Evolutionary conservation across 2,888 invertebrate genomes (phyloP), one percentile per base, ranked within the genome.

Genomic region (Octonoba sinensis): DNA sequence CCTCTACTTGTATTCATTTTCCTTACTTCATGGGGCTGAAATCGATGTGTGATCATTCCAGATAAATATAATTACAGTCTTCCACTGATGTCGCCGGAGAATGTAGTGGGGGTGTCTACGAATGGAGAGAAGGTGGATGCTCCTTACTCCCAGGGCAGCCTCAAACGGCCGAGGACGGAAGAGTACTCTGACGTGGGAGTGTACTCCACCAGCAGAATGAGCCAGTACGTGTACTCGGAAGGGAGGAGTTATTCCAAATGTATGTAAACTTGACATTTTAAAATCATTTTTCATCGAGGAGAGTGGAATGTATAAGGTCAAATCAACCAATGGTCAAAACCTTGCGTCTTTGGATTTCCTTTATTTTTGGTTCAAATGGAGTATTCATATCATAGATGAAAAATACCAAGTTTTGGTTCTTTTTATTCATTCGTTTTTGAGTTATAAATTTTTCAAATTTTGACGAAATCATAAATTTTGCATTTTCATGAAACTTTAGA

Each of bases 161-260:
- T 84, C 44, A 85, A 85, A 73, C 71, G 85, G 47, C 70, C 82
- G 11, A 73, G 85, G 66, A 85, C 85, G 13, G 85, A 85, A 67
- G 84, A 84, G 27, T 84, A 83, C 51, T 70, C 83, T 44, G 85
- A 85, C 46, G 62, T 82, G 62, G 81, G 81, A 59, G 74, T 84
- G 60, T 83, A 84, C 57, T 74, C 70, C 57, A 73, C 84, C 13
- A 73, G 60, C 47, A 85, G 84, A 70, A 20, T 83, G 12, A 82
- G 74, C 46, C 84, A 78, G 69, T 78, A 84, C 57, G 44, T 84
- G 44, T 83, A 56, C 27, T 60, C 83, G 36, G 83, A 83, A 18
- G 56, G 64, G n/a, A 49, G 78, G 51, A 65, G 64, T 47, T 81
- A 81, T 65, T n/a, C 71, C 8, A 74, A 56, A 59, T 72, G 81